Percentiles rank a stretch among this genome's conserved stretches.
Evolutionary conservation across 2,888 invertebrate species (phyloP).

Genomic region (Nasonia oneida): DNA sequence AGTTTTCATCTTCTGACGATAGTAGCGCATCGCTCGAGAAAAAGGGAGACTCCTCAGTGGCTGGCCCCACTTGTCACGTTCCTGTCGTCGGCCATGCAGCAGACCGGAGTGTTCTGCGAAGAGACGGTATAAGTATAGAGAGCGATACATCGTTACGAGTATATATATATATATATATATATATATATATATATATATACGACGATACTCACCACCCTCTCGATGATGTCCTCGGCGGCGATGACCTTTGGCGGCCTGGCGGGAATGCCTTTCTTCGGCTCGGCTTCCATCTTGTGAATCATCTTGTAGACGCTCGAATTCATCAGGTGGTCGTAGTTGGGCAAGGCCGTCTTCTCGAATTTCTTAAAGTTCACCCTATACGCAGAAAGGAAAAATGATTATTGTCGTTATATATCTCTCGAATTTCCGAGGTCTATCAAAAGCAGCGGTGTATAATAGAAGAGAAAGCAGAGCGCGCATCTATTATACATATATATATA

Average conservation of each 20-base stretch:
- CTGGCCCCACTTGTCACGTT: conserved; percentile 68
- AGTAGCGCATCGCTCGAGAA: background rate
- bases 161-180: too few relatives aligned
- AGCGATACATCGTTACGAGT: too few relatives aligned
- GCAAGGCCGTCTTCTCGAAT: conserved; percentile 88
- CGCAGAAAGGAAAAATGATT: background rate
- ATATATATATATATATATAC: too few relatives aligned
- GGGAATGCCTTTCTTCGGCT: conserved; percentile 85
- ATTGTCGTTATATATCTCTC: too few relatives aligned
- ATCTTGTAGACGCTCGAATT: conserved; percentile 90
- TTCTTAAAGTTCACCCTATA: conserved; percentile 94
- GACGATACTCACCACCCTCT: conserved; percentile 73
- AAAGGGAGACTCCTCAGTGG: conserved; percentile 21
- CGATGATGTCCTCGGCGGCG: conserved; percentile 84
- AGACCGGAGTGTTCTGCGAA: conserved; percentile 74
- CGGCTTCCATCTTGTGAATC: conserved; percentile 87
- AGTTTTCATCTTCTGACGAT: background rate
- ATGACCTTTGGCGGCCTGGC: conserved; percentile 83
- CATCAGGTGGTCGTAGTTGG: conserved; percentile 87
- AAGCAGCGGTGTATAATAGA: too few relatives aligned
- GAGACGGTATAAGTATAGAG: background rate
- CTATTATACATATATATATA: conserved; percentile 18
- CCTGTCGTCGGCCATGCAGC: conserved; percentile 72
- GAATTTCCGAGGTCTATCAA: too few relatives aligned
- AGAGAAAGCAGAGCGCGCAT: too few relatives aligned